Conservation (phyloP, 2,888 invertebrate genomes). For the Myathropa florea region DNA sequence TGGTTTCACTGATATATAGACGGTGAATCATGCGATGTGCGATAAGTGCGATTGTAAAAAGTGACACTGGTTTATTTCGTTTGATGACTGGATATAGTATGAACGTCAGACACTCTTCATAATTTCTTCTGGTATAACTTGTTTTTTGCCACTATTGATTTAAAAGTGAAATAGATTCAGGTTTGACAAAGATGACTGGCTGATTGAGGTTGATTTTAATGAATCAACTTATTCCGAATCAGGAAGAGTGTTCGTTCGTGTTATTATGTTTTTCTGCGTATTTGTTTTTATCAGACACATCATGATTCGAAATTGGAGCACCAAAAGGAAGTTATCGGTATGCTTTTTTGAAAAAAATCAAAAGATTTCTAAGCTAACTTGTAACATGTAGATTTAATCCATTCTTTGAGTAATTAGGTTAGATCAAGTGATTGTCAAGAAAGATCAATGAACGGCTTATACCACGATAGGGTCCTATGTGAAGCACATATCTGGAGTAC, state of each 20-base stretch:
- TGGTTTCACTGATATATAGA: constrained; percentile 21
- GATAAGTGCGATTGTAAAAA: neutral
- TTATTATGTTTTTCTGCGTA: no score
- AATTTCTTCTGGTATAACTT: neutral
- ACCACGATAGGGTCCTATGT: no score
- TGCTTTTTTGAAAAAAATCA: no score
- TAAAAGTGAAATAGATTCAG: neutral
- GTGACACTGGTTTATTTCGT: neutral
- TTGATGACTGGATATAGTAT: neutral
- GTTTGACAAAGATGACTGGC: neutral
- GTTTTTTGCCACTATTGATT: neutral
- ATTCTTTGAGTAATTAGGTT: no score
- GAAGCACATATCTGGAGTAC: no score
- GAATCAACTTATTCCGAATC: neutral
- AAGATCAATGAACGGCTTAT: no score
- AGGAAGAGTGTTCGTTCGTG: neutral
- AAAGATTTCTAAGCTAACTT: no score
- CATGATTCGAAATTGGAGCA: no score
- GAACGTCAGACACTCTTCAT: neutral
- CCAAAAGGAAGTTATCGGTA: no score
- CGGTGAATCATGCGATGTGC: constrained; percentile 29
- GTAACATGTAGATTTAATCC: no score
- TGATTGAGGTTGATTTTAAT: neutral
- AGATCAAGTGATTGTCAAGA: no score
- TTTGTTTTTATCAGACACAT: no score